Base-by-base conservation (phyloP, 2,888 invertebrate genomes). In the Cephus pulcher region DNA sequence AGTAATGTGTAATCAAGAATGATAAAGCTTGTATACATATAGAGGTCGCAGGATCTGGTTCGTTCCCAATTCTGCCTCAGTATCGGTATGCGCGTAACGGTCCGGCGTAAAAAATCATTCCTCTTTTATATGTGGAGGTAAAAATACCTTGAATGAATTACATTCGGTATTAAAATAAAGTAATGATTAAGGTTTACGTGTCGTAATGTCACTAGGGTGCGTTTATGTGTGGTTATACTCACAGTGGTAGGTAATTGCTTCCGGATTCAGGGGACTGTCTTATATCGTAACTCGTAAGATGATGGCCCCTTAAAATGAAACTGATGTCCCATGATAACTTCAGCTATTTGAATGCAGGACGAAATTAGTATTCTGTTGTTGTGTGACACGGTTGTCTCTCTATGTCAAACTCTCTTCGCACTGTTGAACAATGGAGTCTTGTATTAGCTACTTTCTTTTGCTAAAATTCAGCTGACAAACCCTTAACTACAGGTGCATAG, bases 281-380 rank as follows among this genome's bases (percentile, higher is more conserved):
- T 56, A 23, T 56, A 56, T 2, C 23, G 56, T 23, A 23, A 1
- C 2, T 23, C 56, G 1, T 56, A 23, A 23, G 23, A 56, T 56
- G 56, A 23, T 56, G 56, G 56, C 56, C 23, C 23, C 56, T 56
- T 56, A 56, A 56, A 56, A 56, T 56, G 56, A 9, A 56, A 56
- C 56, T 56, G 56, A 56, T 56, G 56, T 15, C 23, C 6, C 9
- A 23, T 56, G 56, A 56, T 56, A 56, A 23, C 23, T 56, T 23
- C 56, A 1, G 9, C 15, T 56, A 9, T 56, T 56, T 23, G 56
- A 56, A 76, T 76, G 76, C 76, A 56, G 79, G 79, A 56, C 79
- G 32, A 32, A 76, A 76, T 79, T 79, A 74, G 75, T 79, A 79
- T 79, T 74, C 79, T 33, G 71, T 56, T 56, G 56, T 9, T 23